Evolutionary conservation across 2,113 vertebrate species (phyloP).

Genomic region (Callospermophilus lateralis): DNA sequence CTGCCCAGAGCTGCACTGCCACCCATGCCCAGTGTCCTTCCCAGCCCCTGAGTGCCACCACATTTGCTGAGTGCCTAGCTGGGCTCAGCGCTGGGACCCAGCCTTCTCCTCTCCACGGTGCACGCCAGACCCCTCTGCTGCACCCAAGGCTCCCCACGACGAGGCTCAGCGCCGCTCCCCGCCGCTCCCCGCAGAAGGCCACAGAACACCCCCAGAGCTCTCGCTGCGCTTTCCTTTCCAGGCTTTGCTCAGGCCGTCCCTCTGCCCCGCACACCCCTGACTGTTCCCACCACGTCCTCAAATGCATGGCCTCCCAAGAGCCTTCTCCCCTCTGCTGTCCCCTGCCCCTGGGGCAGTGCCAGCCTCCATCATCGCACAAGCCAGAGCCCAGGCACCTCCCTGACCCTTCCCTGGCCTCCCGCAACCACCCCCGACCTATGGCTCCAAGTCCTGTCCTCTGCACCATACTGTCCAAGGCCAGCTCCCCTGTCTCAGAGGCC

Average conservation of each 20-base stretch:
- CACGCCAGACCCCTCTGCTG: background rate
- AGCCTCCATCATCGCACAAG: accelerated
- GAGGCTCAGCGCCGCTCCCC: background rate
- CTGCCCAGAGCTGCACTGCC: no score
- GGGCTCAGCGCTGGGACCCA: accelerated
- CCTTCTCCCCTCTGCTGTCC: background rate
- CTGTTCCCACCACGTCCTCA: background rate
- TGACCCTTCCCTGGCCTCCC: background rate
- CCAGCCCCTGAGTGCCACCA: background rate
- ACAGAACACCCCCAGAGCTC: background rate
- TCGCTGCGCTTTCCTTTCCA: background rate
- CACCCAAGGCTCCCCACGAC: no score
- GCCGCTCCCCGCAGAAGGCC: background rate
- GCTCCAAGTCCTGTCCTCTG: background rate
- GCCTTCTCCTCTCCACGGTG: no score
- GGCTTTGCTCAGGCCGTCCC: background rate
- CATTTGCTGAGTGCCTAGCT: background rate
- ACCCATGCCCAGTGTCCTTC: background rate
- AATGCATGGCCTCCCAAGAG: background rate
- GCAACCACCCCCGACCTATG: background rate
- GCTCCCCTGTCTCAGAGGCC: background rate
- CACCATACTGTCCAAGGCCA: background rate
- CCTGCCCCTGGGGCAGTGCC: no score
- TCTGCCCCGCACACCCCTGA: no score
- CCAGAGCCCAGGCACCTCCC: background rate